A percentile compares a stretch with the other conserved stretches of the same genome.
Conservation (phyloP, 30 jellyfish, hydroid and myxozoan genomes). For the Rhopilema esculentum region DNA sequence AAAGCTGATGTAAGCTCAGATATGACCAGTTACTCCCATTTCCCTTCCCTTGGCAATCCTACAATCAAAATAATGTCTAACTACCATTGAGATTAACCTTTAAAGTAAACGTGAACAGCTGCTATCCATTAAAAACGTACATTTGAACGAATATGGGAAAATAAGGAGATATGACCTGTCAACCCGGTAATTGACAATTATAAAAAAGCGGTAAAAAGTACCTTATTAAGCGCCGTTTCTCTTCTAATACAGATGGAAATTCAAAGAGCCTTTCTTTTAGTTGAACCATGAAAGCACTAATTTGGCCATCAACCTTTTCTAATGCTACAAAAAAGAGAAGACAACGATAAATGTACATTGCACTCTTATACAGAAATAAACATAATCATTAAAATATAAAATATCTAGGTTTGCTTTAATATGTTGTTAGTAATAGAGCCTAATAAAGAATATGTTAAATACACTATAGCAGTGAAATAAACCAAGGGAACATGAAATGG, state of each 20-base stretch:
- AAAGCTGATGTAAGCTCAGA: too few relatives aligned
- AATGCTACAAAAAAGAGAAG: constrained; percentile 49
- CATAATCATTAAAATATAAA: too few relatives aligned
- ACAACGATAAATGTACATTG: neutral
- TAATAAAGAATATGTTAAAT: too few relatives aligned
- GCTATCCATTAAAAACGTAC: neutral
- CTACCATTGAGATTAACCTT: neutral
- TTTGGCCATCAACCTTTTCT: constrained; percentile 83
- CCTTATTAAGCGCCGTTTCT: constrained; percentile 88
- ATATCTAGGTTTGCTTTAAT: too few relatives aligned
- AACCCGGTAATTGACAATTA: neutral
- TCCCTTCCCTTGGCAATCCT: too few relatives aligned
- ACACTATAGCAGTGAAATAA: too few relatives aligned
- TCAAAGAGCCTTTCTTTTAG: constrained; percentile 86
- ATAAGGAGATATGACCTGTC: neutral
- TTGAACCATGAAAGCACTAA: constrained; percentile 75
- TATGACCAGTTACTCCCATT: too few relatives aligned
- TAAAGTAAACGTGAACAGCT: neutral
- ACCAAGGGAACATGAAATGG: too few relatives aligned
- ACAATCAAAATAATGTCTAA: neutral
- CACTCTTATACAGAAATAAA: too few relatives aligned
- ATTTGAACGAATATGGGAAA: neutral
- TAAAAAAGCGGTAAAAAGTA: neutral
- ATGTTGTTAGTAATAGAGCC: too few relatives aligned
- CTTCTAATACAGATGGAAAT: constrained; percentile 88